phyloP scores from a whole-genome alignment of 2,113 vertebrate species.

The Phaetusa simplex region DNA sequence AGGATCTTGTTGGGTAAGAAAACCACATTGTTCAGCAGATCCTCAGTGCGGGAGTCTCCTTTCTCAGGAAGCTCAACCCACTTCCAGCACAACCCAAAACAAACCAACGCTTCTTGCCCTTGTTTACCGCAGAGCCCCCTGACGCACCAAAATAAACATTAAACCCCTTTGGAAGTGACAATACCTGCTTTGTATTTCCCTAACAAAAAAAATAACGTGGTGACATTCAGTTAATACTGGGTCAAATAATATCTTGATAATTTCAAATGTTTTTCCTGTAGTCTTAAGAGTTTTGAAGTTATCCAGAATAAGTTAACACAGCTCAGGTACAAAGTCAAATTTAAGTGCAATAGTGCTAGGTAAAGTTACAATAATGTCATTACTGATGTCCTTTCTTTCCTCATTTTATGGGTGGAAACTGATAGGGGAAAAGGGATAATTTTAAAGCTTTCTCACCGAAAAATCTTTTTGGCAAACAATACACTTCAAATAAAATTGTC shows the following conservation, averaged over 20 bases:
- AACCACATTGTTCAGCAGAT: neutral
- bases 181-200: neutral
- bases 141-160: neutral
- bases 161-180: neutral
- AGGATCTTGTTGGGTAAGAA: neutral
- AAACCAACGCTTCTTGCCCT: neutral
- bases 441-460: neutral
- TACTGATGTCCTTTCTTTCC: neutral
- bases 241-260: neutral
- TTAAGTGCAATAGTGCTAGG: neutral
- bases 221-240: neutral
- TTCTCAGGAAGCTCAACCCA: neutral
- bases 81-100: neutral
- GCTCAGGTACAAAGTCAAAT: neutral
- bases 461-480: neutral
- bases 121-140: rapidly evolving
- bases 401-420: neutral
- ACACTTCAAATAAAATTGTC: neutral
- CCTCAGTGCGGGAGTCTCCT: rapidly evolving
- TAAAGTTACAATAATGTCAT: neutral
- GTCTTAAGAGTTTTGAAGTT: neutral
- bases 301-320: neutral
- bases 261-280: neutral
- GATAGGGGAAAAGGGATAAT: rapidly evolving
- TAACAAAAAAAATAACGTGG: neutral